A percentile compares a stretch with the other conserved stretches of the same genome.
Evolutionary conservation across 2,888 invertebrate species (phyloP).

Genomic region (Stictocephala bisonia): DNA sequence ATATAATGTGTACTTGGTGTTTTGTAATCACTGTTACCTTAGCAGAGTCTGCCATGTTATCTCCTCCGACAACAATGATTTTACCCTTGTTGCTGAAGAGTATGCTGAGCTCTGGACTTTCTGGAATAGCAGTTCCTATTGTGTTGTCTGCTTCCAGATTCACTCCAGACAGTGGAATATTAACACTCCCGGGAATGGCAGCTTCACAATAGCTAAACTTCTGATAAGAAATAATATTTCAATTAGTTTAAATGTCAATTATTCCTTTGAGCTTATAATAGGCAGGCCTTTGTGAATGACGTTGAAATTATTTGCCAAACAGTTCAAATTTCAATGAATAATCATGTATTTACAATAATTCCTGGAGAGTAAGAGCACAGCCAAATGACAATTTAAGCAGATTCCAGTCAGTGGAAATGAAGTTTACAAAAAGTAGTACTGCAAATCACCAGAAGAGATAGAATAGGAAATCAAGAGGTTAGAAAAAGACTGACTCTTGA

Average conservation of each 20-base stretch:
- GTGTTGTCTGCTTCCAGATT: slow-evolving; percentile 74
- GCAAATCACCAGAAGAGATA: no score
- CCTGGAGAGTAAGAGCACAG: no score
- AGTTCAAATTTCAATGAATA: no score
- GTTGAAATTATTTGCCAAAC: no score
- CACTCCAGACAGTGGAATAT: slow-evolving; percentile 88
- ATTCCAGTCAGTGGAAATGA: no score
- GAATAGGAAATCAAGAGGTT: no score
- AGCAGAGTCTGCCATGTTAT: slow-evolving; percentile 77
- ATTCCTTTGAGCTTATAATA: not conserved
- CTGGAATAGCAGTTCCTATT: slow-evolving; percentile 76
- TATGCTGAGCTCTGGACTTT: slow-evolving; percentile 70
- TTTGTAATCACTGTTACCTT: slow-evolving; percentile 63
- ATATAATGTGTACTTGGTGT: no score
- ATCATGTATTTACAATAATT: no score
- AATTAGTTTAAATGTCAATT: not conserved
- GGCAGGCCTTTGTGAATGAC: no score
- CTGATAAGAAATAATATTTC: not conserved
- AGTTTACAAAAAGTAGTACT: no score
- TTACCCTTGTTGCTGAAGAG: slow-evolving; percentile 72
- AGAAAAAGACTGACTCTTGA: no score
- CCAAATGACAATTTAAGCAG: no score
- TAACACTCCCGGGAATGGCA: slow-evolving; percentile 83
- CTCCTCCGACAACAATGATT: slow-evolving; percentile 83
- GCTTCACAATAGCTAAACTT: slow-evolving; percentile 78